Conservation (phyloP, 2,888 invertebrate genomes). For the Caenorhabditis sp. region DNA sequence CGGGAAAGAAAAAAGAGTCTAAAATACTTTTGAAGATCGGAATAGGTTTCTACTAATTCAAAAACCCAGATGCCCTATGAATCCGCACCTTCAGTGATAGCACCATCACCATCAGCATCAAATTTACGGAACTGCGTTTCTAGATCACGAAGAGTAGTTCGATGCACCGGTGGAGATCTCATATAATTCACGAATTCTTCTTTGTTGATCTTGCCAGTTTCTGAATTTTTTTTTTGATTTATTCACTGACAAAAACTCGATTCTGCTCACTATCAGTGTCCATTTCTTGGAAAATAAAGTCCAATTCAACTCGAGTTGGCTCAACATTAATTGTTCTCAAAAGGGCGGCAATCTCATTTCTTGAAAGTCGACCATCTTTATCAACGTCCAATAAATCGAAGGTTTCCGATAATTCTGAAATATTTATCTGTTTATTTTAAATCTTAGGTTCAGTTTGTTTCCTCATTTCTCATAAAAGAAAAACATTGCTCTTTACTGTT, state of each 20-base stretch:
- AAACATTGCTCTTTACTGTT: conserved; percentile 7
- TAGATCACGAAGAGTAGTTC: conserved; percentile 63
- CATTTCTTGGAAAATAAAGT: conserved; percentile 69
- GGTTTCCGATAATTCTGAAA: conserved; percentile 67
- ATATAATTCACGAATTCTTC: conserved; percentile 68
- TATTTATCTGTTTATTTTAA: too few relatives aligned
- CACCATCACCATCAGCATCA: conserved; percentile 66
- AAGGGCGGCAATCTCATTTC: conserved; percentile 67
- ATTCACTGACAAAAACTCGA: background rate
- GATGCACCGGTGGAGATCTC: conserved; percentile 62
- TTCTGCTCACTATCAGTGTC: conserved; percentile 60
- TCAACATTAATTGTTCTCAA: conserved; percentile 66
- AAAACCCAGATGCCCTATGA: too few relatives aligned
- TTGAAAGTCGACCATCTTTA: conserved; percentile 65
- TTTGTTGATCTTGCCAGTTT: conserved; percentile 68
- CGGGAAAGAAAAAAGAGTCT: background rate
- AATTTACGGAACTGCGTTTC: conserved; percentile 62
- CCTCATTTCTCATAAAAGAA: too few relatives aligned
- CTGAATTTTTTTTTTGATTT: conserved; percentile 41
- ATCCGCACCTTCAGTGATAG: conserved; percentile 64
- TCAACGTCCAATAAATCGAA: conserved; percentile 69
- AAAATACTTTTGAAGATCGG: too few relatives aligned
- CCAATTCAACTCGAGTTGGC: conserved; percentile 66
- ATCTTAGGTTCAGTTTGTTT: too few relatives aligned
- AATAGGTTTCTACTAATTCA: too few relatives aligned